Percentiles rank a stretch among this genome's conserved stretches.
Conservation (phyloP, 2,888 invertebrate species). For the Pterobdella sp. region DNA sequence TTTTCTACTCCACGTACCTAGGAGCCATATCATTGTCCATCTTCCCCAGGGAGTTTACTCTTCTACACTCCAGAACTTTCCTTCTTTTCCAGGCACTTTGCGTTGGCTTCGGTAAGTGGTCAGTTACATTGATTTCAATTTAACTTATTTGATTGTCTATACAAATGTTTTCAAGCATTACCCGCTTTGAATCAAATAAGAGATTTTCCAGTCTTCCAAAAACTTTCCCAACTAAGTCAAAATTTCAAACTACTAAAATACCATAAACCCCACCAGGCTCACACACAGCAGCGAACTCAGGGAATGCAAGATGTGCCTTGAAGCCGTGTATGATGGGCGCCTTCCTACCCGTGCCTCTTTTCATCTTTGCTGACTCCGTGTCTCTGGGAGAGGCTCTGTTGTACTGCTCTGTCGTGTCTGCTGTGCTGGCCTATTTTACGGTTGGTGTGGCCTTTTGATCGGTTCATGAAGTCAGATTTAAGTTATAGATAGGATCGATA, state of each 20-base stretch:
- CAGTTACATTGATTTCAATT: no score
- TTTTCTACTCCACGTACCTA: not conserved
- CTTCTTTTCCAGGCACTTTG: not conserved
- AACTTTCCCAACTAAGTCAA: no score
- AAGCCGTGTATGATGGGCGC: not conserved
- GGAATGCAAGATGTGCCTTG: not conserved
- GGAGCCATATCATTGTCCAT: not conserved
- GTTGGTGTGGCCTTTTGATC: not conserved
- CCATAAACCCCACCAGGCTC: not conserved
- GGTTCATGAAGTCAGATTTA: not conserved
- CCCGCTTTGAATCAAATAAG: no score
- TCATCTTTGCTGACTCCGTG: not conserved
- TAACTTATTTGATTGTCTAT: no score
- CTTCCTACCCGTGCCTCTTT: not conserved
- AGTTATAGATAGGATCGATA: not conserved
- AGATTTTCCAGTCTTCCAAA: no score
- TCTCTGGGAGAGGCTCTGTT: not conserved
- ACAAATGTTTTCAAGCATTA: no score
- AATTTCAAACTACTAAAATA: no score
- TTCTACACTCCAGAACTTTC: not conserved
- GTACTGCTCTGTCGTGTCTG: not conserved
- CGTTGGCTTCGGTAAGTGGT: not conserved
- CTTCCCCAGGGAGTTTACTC: not conserved
- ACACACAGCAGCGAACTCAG: not conserved
- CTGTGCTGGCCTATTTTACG: not conserved